Conservation (phyloP, 1,140 invertebrate species). For the Hermatobates lingyangjiaoensis region DNA sequence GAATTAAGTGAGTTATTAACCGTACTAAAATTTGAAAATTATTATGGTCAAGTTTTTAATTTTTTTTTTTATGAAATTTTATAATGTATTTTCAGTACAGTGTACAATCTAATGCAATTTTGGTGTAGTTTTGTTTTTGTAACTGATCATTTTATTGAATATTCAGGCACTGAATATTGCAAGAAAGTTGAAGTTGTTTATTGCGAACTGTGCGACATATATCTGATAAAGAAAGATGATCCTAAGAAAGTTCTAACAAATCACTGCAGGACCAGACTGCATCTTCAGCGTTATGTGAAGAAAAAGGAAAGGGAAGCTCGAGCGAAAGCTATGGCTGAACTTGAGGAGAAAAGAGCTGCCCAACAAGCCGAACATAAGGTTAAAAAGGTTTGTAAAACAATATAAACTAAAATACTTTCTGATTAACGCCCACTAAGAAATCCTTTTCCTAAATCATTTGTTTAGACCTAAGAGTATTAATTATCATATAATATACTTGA, state of each 20-base stretch:
- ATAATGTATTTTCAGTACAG: not conserved
- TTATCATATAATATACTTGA: not conserved
- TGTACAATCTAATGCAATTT: not conserved
- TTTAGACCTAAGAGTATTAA: not conserved
- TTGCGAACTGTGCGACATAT: conserved; percentile 54
- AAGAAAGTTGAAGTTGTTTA: conserved; percentile 47
- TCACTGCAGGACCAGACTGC: conserved; percentile 17
- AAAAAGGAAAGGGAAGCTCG: conserved; percentile 4
- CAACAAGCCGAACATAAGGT: not conserved
- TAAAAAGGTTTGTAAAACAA: not conserved
- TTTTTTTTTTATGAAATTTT: not conserved
- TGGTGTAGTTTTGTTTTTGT: not conserved
- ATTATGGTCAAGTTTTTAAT: not conserved
- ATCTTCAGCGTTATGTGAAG: conserved; percentile 16
- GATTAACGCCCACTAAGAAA: not conserved
- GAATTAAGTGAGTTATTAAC: not conserved
- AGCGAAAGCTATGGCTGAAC: not conserved
- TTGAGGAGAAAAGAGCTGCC: not conserved
- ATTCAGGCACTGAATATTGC: conserved; percentile 44
- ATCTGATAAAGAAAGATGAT: conserved; percentile 40
- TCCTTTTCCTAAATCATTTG: not conserved
- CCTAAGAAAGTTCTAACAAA: conserved; percentile 24
- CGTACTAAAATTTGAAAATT: not conserved
- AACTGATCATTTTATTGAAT: not conserved
- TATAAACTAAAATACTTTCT: not conserved